Conservation (phyloP, 37 sponge, comb jelly and placozoan genomes). For the Oopsacas minuta region DNA sequence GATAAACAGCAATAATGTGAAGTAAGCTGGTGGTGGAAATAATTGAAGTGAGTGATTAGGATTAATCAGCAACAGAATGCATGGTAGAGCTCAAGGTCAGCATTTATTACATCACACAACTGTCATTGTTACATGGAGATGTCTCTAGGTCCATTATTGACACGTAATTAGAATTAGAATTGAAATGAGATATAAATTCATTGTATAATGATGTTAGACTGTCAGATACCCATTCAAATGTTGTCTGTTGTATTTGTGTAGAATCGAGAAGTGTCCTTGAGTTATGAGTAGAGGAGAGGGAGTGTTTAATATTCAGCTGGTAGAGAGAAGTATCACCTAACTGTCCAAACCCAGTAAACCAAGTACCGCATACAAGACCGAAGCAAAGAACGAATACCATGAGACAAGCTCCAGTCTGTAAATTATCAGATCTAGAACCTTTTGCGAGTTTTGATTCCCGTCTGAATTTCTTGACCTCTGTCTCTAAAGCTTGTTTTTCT, state of each 20-base stretch:
- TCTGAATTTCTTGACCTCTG: not conserved
- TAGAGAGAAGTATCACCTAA: not conserved
- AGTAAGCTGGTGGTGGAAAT: not conserved
- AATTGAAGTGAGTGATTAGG: not conserved
- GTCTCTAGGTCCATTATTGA: not conserved
- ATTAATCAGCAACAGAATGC: not conserved
- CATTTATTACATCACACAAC: not conserved
- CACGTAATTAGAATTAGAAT: not conserved
- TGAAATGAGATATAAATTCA: not conserved
- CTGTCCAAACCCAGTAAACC: not conserved
- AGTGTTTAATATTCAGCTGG: not conserved
- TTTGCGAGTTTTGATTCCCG: not conserved
- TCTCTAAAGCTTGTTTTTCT: not conserved
- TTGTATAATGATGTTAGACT: not conserved
- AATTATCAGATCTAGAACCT: not conserved
- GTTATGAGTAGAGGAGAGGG: not conserved
- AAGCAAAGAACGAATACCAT: conserved; percentile 9
- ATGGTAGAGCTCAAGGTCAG: not conserved
- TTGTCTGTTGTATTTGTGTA: not conserved
- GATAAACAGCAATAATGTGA: not conserved
- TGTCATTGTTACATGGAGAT: not conserved
- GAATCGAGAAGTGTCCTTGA: not conserved
- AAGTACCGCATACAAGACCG: not conserved
- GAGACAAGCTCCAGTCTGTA: not conserved
- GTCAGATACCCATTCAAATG: not conserved